Evolutionary conservation across 1,140 invertebrate genomes (phyloP).

Genomic region (Ladona fulva): DNA sequence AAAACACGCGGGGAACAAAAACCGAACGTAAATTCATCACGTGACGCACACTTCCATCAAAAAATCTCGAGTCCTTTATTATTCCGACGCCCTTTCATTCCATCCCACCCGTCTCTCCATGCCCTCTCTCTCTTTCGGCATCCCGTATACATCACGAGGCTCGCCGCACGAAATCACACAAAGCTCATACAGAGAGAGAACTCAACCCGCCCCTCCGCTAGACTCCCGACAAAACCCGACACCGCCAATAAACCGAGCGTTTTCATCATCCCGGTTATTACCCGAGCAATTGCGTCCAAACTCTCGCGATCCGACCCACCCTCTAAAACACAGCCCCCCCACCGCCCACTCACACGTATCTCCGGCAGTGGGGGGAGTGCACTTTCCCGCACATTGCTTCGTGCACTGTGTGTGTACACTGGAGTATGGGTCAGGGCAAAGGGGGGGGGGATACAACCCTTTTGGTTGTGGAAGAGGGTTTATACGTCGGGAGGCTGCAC

Average conservation of each 20-base stretch:
- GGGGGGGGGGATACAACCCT: neutral
- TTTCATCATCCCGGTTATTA: slow-evolving; percentile 9
- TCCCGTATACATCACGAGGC: neutral
- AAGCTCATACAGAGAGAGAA: neutral
- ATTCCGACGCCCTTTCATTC: too few species aligned
- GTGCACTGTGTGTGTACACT: neutral
- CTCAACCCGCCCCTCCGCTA: neutral
- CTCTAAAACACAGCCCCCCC: neutral
- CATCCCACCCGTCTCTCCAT: neutral
- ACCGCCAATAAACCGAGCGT: neutral
- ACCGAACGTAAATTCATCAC: too few species aligned
- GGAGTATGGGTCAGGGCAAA: neutral
- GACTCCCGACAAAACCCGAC: neutral
- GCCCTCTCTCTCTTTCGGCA: neutral
- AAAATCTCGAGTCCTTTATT: too few species aligned
- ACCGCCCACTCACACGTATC: neutral
- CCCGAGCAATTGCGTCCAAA: neutral
- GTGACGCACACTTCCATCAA: too few species aligned
- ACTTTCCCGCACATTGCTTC: neutral
- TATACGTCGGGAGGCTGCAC: neutral
- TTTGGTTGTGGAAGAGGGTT: neutral
- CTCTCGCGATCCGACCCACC: neutral
- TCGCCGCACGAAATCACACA: slow-evolving; percentile 6
- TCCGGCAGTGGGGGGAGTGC: neutral
- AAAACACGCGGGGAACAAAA: too few species aligned